These are phyloP conservation scores for Halictus ligatus DNA, from an alignment of 2,888 invertebrate species.

Conservation along the genomic window DNA sequence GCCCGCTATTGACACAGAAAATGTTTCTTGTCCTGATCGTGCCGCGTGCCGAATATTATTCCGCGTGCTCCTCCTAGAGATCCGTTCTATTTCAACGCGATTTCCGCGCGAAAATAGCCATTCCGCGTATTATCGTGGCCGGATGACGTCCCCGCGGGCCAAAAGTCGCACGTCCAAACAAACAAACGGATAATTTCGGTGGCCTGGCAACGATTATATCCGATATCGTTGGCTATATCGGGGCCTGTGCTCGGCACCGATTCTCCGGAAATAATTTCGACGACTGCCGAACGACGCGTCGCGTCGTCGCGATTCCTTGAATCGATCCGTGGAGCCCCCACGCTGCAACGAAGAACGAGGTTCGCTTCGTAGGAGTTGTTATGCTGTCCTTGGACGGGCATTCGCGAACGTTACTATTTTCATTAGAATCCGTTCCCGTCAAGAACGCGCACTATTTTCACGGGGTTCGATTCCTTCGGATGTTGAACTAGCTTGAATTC, in stretches of 20 bases:
- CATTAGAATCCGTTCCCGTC: not conserved
- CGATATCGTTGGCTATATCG: constrained; percentile 60
- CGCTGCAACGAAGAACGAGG: not conserved
- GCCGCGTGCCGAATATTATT: constrained; percentile 56
- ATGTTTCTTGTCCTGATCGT: constrained; percentile 21
- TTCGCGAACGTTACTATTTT: not conserved
- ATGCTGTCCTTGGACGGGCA: not conserved
- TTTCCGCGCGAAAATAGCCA: constrained; percentile 51
- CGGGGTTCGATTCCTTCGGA: not conserved
- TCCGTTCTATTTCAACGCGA: constrained; percentile 54
- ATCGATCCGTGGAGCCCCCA: not conserved
- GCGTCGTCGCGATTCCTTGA: not conserved
- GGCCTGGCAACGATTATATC: constrained; percentile 56
- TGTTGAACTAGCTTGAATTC: not conserved
- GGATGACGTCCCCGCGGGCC: constrained; percentile 54
- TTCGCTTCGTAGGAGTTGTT: not conserved
- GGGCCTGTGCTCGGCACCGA: constrained; percentile 42
- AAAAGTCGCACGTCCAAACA: constrained; percentile 59
- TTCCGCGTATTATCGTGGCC: constrained; percentile 55
- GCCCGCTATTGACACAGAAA: constrained; percentile 51
- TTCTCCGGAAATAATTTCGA: constrained; percentile 37
- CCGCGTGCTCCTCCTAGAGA: constrained; percentile 23
- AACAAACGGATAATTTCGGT: constrained; percentile 65
- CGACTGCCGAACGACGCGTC: not conserved
- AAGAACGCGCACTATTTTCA: not conserved